Conservation (phyloP, 2,797 vertebrate species). For the Danio tinwini region DNA sequence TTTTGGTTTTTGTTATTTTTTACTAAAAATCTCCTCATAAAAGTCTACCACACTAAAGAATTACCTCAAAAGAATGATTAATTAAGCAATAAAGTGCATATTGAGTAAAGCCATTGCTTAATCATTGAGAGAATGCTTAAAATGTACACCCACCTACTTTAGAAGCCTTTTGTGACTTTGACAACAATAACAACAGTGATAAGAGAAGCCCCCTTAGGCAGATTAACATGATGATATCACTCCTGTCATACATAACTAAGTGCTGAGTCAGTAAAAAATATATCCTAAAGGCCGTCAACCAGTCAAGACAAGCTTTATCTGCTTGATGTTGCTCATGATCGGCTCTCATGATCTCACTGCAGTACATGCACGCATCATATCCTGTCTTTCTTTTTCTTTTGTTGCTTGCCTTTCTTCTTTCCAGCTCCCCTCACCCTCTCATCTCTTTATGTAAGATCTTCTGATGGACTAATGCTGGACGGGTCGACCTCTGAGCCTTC, state of each 20-base stretch:
- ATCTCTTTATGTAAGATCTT: conserved; percentile 35
- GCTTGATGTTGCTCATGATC: conserved; percentile 1
- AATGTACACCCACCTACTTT: background rate
- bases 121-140: background rate
- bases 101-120: background rate
- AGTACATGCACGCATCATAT: conserved; percentile 7
- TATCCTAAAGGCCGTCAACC: background rate
- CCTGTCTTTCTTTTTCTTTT: conserved; percentile 1
- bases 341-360: background rate
- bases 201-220: background rate
- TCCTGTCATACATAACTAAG: background rate
- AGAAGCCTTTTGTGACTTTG: background rate
- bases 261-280: conserved; percentile 1
- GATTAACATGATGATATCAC: conserved; percentile 13
- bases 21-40: too few relatives aligned
- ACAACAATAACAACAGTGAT: background rate
- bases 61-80: too few relatives aligned
- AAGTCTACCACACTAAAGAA: background rate
- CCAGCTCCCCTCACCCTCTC: conserved; percentile 5
- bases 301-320: conserved; percentile 13
- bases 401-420: background rate
- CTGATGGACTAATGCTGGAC: conserved; percentile 19
- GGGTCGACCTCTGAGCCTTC: background rate
- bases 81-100: background rate
- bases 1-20: too few relatives aligned